phyloP scores from a whole-genome alignment of 2,113 vertebrate species.

The Hyperoodon ampullatus region DNA sequence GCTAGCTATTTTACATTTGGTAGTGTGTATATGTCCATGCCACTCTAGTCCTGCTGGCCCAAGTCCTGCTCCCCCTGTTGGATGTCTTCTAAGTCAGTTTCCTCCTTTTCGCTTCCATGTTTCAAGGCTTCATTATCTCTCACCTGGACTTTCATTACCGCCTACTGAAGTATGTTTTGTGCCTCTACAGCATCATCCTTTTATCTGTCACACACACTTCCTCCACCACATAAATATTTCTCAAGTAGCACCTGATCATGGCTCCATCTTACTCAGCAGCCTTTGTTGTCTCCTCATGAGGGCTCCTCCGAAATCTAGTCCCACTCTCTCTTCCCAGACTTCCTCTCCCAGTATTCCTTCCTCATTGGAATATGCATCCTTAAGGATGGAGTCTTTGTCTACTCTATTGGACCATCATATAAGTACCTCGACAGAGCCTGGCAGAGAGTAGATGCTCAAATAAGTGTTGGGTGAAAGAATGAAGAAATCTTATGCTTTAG shows the following conservation, averaged over 20 bases:
- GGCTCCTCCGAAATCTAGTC: background rate
- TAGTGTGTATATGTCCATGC: too few relatives aligned
- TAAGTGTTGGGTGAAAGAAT: background rate
- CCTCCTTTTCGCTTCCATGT: background rate
- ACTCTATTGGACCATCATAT: background rate
- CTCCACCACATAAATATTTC: background rate
- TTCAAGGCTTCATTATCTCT: background rate
- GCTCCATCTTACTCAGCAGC: background rate
- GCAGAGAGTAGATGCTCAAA: background rate
- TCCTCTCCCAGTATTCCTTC: background rate
- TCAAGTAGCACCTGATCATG: background rate
- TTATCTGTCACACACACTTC: background rate
- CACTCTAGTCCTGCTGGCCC: too few relatives aligned
- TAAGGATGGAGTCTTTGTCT: background rate
- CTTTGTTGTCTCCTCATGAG: background rate
- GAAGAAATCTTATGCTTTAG: background rate
- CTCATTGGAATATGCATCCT: too few relatives aligned
- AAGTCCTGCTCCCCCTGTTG: background rate
- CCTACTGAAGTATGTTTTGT: background rate
- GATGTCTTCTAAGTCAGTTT: background rate
- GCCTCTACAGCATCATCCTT: background rate
- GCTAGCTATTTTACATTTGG: too few relatives aligned
- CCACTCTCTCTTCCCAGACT: background rate
- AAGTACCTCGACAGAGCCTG: background rate
- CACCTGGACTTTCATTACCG: background rate